A percentile compares a stretch with the other conserved stretches of the same genome.
Evolutionary conservation across 2,888 invertebrate genomes (phyloP).

Genomic region (Lydus trimaculatus): DNA sequence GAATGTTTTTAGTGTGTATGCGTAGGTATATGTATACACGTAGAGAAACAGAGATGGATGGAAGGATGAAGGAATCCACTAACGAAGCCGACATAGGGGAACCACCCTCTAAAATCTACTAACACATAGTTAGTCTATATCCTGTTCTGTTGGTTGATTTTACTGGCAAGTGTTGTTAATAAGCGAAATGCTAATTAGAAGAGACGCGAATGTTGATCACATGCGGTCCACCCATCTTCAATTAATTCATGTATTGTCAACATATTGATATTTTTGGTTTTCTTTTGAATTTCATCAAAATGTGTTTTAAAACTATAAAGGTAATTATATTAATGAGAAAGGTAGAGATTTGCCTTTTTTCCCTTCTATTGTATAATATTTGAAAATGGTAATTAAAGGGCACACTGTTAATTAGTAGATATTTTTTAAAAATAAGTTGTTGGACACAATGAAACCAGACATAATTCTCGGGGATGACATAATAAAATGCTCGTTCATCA

Average conservation of each 20-base stretch:
- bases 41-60: constrained; percentile 33
- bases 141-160: constrained; percentile 16
- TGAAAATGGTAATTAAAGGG: constrained; percentile 47
- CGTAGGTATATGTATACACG: neutral
- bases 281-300: too few relatives aligned
- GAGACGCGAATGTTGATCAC: constrained; percentile 27
- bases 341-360: constrained; percentile 31
- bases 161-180: constrained; percentile 29
- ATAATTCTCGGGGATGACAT: constrained; percentile 46
- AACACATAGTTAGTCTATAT: neutral
- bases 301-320: neutral
- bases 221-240: constrained; percentile 24
- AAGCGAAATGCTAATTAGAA: constrained; percentile 33
- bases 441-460: constrained; percentile 45
- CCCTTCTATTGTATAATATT: constrained; percentile 40
- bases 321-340: constrained; percentile 22
- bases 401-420: constrained; percentile 49
- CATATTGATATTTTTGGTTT: too few relatives aligned
- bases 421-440: constrained; percentile 45
- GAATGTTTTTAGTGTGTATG: neutral
- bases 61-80: constrained; percentile 36
- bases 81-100: constrained; percentile 27
- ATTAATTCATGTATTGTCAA: too few relatives aligned
- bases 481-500: constrained; percentile 58
- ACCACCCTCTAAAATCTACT: constrained; percentile 8